Percentiles rank a stretch among this genome's conserved stretches.
These are phyloP conservation scores for Tragelaphus scriptus DNA, from an alignment of 2,113 vertebrate species.

Conservation along the genomic window DNA sequence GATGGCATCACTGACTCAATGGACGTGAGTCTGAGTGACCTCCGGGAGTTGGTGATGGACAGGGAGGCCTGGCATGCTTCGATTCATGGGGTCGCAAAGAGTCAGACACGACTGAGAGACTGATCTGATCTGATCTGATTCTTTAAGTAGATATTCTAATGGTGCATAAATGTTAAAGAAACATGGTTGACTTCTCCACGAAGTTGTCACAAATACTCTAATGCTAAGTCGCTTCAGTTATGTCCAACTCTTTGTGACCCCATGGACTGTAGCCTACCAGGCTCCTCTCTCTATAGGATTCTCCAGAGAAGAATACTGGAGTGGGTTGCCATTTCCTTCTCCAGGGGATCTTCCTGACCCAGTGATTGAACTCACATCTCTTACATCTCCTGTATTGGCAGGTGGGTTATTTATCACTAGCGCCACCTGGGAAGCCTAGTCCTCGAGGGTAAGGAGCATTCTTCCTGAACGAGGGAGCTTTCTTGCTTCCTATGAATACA, in stretches of 20 bases:
- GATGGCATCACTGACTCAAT: no score
- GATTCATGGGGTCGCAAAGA: no score
- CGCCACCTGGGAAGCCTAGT: neutral
- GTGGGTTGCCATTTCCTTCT: neutral
- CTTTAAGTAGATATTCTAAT: neutral
- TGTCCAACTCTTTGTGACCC: neutral
- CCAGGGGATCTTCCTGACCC: neutral
- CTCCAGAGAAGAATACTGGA: neutral
- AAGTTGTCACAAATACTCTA: fast-evolving
- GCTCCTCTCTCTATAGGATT: neutral
- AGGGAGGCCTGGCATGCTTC: no score
- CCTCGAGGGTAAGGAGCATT: fast-evolving
- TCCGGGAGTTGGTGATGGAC: no score
- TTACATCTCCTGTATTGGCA: neutral
- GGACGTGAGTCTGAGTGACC: no score
- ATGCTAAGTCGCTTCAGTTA: neutral
- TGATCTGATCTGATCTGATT: neutral
- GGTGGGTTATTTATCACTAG: neutral
- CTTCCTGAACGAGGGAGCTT: neutral
- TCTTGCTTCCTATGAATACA: neutral
- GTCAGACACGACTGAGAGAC: no score
- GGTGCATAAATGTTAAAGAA: no score
- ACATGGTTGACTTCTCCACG: fast-evolving
- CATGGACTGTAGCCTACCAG: neutral
- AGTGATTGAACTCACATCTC: neutral